phyloP scores from a whole-genome alignment of 2,113 vertebrate genomes.

The Mustela lutreola region DNA sequence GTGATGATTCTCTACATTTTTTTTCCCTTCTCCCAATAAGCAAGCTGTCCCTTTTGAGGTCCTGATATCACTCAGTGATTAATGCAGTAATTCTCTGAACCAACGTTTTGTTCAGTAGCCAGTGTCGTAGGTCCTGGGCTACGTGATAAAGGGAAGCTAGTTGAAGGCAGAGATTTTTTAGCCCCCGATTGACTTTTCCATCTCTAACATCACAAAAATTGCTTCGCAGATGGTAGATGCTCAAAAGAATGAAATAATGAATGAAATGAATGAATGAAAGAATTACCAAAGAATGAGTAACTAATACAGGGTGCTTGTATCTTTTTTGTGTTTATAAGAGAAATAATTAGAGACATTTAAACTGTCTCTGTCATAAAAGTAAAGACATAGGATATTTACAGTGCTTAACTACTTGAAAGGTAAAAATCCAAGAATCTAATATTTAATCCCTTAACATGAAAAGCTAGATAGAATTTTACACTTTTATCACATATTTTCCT shows the following conservation, averaged over 20 bases:
- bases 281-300: neutral
- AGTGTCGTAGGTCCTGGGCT: neutral
- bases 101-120: neutral
- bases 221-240: neutral
- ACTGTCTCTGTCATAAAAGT: neutral
- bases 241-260: neutral
- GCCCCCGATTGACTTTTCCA: neutral
- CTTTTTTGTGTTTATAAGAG: neutral
- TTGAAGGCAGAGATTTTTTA: neutral
- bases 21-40: neutral
- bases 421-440: neutral
- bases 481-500: neutral
- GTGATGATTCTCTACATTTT: neutral
- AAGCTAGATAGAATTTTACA: neutral
- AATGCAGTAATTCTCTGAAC: neutral
- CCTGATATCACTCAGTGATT: neutral
- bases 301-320: neutral
- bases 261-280: neutral
- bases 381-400: neutral
- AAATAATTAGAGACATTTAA: neutral
- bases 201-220: neutral
- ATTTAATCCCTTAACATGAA: neutral
- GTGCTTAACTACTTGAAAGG: neutral
- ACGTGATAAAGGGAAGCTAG: neutral
- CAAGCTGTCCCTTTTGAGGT: neutral